A percentile compares a stretch with the other conserved stretches of the same genome.
Evolutionary conservation across 2,797 vertebrate species (phyloP).

Genomic region (Enteromius unitaeniatus): DNA sequence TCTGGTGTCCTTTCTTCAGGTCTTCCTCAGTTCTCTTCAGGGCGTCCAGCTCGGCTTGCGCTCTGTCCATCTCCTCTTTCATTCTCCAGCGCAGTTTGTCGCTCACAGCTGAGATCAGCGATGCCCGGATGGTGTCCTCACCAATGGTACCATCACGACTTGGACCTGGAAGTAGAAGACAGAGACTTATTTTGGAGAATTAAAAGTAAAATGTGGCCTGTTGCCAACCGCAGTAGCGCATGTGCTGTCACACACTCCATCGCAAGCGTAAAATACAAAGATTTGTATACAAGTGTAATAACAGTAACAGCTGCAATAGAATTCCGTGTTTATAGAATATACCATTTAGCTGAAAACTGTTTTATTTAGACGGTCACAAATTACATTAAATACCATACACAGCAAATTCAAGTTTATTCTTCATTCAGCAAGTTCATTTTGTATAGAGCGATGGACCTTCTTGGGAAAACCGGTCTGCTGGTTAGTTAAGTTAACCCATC

Average conservation of each 20-base stretch:
- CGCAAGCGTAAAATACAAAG: too few relatives aligned
- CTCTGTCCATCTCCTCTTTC: constrained; percentile 99
- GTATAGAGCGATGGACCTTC: background rate
- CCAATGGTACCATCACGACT: constrained; percentile 94
- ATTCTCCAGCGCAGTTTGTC: constrained; percentile 98
- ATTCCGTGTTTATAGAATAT: too few relatives aligned
- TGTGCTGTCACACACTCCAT: too few relatives aligned
- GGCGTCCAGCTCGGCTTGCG: constrained; percentile 96
- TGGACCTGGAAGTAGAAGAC: constrained; percentile 77
- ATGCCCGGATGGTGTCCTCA: constrained; percentile 96
- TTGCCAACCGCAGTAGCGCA: too few relatives aligned
- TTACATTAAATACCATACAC: too few relatives aligned
- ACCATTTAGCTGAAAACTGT: too few relatives aligned
- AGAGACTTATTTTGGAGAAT: background rate
- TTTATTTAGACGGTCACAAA: background rate
- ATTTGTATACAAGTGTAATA: too few relatives aligned
- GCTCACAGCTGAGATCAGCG: constrained; percentile 95
- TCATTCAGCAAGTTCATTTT: background rate
- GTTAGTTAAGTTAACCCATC: background rate
- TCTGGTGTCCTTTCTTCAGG: constrained; percentile 97
- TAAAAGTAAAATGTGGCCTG: background rate
- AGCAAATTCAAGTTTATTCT: background rate
- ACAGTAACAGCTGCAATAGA: too few relatives aligned
- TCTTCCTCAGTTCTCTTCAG: constrained; percentile 97
- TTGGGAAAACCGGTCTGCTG: background rate